Base-by-base conservation (phyloP, 2,888 invertebrate genomes). In the Thymelicus lineola region DNA sequence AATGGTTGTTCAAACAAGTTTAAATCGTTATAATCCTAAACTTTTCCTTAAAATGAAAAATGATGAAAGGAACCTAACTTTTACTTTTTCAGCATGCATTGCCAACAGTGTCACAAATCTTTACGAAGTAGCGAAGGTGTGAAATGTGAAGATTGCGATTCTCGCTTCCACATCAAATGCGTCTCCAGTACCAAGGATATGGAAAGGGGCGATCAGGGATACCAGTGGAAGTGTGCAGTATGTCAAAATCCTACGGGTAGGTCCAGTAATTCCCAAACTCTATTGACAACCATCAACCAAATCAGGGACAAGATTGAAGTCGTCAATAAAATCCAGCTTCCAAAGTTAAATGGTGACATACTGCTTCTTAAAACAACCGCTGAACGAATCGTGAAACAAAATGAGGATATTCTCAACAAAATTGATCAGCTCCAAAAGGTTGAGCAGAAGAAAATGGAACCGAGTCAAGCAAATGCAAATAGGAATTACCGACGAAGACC, bases 261-360 rank as follows among this genome's bases (percentile, higher is more conserved):
- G 48, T 77, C 75, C 7, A 73, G 20, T 20, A 45, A 63, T 17
- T 48, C 63, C 4, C 72, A 77, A 48, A 46, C 60, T 45, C 63
- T 87, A 1, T 28, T 86, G 35, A 77, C 5, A 28, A 20, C 58
- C 15, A 20, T 91, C 17, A 81, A 75, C 35, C 74, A 75, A 5
- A 76, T 90, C 12, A 80, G 82, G 17, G 88, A 89, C 70, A 91
- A 90, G 77, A 82, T 91, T 72, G 90, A 91, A 71, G 73, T 88
- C 1, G 82, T 91, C 0, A 90, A 87, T 73, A 90, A 89, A 80
- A 84, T 89, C 63, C 91, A 91, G 75, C 73, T 91, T 35, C 90
- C 91, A 0, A 89, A 87, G 76, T 63, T 91, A 59, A 86, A 82
- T 70, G 83, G 78, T 55, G 90, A 90, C 63, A 72, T 91, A 58